phyloP scores from a whole-genome alignment of 2,888 invertebrate genomes.

The Rhagonycha fulva region DNA sequence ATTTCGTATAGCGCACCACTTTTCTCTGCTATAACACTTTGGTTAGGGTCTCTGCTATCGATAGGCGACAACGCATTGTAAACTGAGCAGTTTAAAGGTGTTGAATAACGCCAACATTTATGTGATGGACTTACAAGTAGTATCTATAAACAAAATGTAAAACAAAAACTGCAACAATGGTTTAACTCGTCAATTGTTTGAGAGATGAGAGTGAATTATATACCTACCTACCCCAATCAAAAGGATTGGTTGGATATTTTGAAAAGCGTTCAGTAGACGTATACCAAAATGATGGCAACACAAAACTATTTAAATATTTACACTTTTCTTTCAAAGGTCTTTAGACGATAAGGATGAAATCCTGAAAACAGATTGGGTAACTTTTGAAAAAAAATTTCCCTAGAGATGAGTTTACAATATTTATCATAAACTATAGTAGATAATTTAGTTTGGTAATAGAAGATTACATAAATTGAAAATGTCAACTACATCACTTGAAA shows the following conservation, averaged over 20 bases:
- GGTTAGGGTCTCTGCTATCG: constrained; percentile 42
- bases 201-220: background rate
- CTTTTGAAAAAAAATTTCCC: background rate
- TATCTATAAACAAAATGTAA: constrained; percentile 13
- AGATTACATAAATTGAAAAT: constrained; percentile 16
- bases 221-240: background rate
- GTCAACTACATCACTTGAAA: constrained; percentile 25
- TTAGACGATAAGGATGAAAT: background rate
- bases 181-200: background rate
- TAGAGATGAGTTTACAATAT: background rate
- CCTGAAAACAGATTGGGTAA: background rate
- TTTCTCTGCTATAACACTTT: constrained; percentile 45
- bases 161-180: constrained; percentile 8
- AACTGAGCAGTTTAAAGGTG: constrained; percentile 52
- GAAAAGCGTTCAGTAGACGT: background rate
- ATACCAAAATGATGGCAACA: background rate
- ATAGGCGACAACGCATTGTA: constrained; percentile 48
- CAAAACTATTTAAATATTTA: background rate
- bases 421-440: background rate
- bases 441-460: constrained; percentile 9
- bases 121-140: constrained; percentile 38
- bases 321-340: background rate
- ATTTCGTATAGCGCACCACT: constrained; percentile 47
- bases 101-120: constrained; percentile 49
- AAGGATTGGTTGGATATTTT: background rate